Conservation (phyloP, 2,113 vertebrate species). For the Elachura formosa region DNA sequence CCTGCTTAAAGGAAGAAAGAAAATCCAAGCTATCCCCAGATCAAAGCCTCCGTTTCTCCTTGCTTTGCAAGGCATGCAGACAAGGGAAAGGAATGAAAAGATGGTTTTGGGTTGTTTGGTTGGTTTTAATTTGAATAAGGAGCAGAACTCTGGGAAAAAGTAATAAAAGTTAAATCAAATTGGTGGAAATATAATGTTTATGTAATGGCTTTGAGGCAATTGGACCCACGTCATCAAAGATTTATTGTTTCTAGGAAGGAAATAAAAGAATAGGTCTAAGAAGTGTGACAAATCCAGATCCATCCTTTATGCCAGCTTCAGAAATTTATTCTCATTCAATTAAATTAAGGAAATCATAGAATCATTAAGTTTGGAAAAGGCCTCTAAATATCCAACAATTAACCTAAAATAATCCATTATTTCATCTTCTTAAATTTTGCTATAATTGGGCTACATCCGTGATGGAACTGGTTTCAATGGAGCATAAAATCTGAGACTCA, state of each 20-base stretch:
- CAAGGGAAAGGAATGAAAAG: background rate
- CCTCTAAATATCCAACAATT: background rate
- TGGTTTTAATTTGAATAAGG: background rate
- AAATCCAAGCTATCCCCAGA: background rate
- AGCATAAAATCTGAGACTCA: background rate
- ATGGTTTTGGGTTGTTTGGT: background rate
- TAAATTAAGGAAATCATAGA: background rate
- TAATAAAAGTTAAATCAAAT: background rate
- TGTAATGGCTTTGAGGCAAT: background rate
- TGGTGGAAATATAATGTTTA: background rate
- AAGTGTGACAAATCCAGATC: background rate
- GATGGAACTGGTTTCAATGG: background rate
- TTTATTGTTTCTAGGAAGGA: background rate
- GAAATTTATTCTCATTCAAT: background rate
- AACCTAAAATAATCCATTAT: background rate
- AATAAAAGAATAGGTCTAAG: background rate
- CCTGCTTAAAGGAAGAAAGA: slow-evolving; percentile 9
- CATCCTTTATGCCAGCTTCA: background rate
- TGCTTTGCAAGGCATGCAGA: background rate
- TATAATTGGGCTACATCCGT: background rate
- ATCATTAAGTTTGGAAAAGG: background rate
- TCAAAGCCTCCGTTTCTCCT: background rate
- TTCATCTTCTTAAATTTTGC: background rate
- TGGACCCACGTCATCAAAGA: background rate
- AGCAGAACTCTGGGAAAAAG: background rate